Conservation (phyloP, 2,888 invertebrate species). For the Apamea sordens region DNA sequence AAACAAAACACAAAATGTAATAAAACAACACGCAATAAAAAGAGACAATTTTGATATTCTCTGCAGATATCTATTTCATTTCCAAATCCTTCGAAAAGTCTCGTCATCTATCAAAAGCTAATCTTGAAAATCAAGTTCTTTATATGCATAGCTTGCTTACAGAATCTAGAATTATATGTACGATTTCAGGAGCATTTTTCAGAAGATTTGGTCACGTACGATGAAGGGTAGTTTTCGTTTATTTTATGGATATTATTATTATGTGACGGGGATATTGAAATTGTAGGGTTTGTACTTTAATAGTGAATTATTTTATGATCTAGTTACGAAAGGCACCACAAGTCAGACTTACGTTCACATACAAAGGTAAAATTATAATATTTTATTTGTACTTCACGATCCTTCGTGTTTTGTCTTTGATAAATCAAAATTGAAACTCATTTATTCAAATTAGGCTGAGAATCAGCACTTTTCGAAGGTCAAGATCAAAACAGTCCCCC, state of each 20-base stretch:
- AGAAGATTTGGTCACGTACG: constrained; percentile 54
- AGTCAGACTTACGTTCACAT: neutral
- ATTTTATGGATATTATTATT: constrained; percentile 45
- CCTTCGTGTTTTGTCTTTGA: neutral
- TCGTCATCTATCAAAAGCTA: constrained; percentile 34
- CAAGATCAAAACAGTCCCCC: too few species aligned
- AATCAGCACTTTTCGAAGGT: too few species aligned
- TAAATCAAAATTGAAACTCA: too few species aligned
- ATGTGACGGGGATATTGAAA: constrained; percentile 47
- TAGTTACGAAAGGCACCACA: neutral
- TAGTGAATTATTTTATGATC: neutral
- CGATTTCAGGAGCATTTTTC: constrained; percentile 41
- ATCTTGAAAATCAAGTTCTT: constrained; percentile 58
- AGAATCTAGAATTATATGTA: constrained; percentile 45
- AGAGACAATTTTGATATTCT: constrained; percentile 17
- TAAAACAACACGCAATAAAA: neutral
- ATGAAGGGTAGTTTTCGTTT: constrained; percentile 23
- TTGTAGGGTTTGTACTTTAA: neutral
- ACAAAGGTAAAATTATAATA: neutral
- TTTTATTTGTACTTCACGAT: neutral
- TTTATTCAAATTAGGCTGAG: too few species aligned
- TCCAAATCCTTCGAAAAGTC: constrained; percentile 30
- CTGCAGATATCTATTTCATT: constrained; percentile 17
- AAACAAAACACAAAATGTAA: neutral
- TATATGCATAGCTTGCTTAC: constrained; percentile 56